phyloP scores from a whole-genome alignment of 1,140 invertebrate species.

The Scaptomyza hsui region DNA sequence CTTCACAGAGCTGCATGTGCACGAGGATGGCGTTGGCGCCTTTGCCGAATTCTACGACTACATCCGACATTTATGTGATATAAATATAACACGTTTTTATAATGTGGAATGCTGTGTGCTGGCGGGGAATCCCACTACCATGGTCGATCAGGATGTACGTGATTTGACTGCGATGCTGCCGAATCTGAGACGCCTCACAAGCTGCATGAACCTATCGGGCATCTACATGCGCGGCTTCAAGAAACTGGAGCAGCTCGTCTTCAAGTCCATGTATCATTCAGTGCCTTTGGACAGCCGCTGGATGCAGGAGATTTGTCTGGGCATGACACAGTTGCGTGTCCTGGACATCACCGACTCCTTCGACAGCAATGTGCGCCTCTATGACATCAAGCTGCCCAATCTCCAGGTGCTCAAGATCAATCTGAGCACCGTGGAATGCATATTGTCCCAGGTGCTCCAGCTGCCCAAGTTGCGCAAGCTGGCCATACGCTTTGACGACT shows the following conservation, averaged over 20 bases:
- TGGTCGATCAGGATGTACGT: conserved; percentile 59
- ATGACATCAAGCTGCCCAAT: conserved; percentile 64
- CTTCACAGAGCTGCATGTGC: conserved; percentile 63
- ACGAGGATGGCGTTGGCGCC: conserved; percentile 59
- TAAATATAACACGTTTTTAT: conserved; percentile 49
- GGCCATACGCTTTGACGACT: conserved; percentile 62
- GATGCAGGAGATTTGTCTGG: conserved; percentile 64
- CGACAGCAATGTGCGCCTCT: conserved; percentile 51
- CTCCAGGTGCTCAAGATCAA: conserved; percentile 70
- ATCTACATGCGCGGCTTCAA: conserved; percentile 48
- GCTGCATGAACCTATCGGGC: conserved; percentile 68
- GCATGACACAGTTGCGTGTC: conserved; percentile 48
- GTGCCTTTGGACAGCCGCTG: conserved; percentile 59
- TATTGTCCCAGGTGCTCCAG: conserved; percentile 56
- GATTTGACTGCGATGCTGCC: conserved; percentile 59
- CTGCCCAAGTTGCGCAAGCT: conserved; percentile 61
- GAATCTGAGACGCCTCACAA: conserved; percentile 59
- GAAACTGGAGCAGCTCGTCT: conserved; percentile 61
- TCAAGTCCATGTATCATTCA: conserved; percentile 68
- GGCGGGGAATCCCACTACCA: conserved; percentile 50
- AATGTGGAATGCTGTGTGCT: conserved; percentile 58
- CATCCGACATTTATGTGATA: conserved; percentile 62
- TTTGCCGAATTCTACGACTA: conserved; percentile 70
- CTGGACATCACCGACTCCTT: conserved; percentile 69
- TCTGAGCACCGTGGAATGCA: conserved; percentile 58